Percentiles rank a stretch among this genome's conserved stretches.
Conservation (phyloP, 2,888 invertebrate species). For the Drosophila phalerata region DNA sequence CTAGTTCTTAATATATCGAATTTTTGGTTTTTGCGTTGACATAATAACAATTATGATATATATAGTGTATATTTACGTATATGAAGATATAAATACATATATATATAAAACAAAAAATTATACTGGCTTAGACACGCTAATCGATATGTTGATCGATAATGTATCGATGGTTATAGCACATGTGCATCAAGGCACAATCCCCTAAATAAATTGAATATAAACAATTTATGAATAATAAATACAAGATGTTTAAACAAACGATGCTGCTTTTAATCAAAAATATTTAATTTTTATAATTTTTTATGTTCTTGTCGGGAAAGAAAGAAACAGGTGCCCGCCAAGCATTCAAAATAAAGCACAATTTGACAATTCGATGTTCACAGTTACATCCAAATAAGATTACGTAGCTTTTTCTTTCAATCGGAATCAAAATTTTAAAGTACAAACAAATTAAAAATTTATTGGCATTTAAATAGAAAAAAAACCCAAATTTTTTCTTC, state of each 20-base stretch:
- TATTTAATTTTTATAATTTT: not conserved
- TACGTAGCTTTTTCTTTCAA: not conserved
- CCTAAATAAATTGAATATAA: conserved; percentile 26
- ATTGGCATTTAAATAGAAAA: not conserved
- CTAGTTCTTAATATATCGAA: conserved; percentile 20
- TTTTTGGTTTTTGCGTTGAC: conserved; percentile 23
- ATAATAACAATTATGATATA: conserved; percentile 22
- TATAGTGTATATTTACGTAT: conserved; percentile 9
- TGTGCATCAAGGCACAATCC: conserved; percentile 16
- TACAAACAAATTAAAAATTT: not conserved
- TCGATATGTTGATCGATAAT: conserved; percentile 13
- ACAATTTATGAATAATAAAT: conserved; percentile 16
- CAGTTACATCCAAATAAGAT: not conserved
- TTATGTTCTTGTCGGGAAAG: not conserved
- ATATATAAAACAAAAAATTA: not conserved
- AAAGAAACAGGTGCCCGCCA: too few relatives aligned
- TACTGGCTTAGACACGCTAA: conserved; percentile 11
- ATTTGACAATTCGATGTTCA: not conserved
- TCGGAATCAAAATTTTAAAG: not conserved
- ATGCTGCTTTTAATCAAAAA: not conserved
- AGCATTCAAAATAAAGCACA: not conserved
- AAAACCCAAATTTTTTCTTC: not conserved
- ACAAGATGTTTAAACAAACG: conserved; percentile 13
- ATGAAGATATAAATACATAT: conserved; percentile 7
- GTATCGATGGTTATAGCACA: conserved; percentile 14